Evolutionary conservation across 2,113 vertebrate species (phyloP), one percentile per base, ranked within the genome.

Genomic region (Lophura nycthemera): DNA sequence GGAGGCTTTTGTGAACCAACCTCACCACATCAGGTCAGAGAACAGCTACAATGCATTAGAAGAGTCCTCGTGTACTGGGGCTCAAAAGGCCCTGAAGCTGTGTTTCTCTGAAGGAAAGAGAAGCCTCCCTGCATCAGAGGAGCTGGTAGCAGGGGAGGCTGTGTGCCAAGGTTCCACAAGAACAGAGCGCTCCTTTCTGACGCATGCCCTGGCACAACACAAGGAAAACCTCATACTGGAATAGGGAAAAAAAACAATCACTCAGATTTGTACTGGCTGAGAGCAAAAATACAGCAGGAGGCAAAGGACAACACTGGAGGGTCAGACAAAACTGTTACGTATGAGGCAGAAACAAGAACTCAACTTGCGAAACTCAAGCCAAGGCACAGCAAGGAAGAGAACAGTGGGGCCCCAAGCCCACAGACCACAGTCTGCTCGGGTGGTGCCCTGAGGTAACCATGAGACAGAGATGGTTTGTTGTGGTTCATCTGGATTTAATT

Each of bases 31-130:
- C 0, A 71, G 16, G 8, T 25, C 40, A 61, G 34, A 45, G 60
- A 50, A 22, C 10, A 24, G 22, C 29, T 52, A 11, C 1, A 2
- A 0, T 10, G 24, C 59, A 57, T 38, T 30, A 1, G 1, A 60
- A 15, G 29, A 34, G 4, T 1, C 19, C 25, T 8, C 21, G 0
- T 0, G 10, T 10, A 15, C n/a, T 7, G 4, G 1, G 14, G 47
- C 40, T 24, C 25, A 30, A n/a, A 25, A 38, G 14, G 36, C 36
- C 42, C 36, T 19, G 38, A 2, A 27, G 30, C 36, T 67, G 17
- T 18, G 5, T 22, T 42, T 36, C 45, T 43, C 38, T 52, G 40
- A 30, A 17, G n/a, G 27, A 29, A 13, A 4, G 7, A 36, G 8
- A n/a, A 12, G 45, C 34, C 36, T 24, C 34, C 3, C 34, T 27